These are phyloP conservation scores for Cyprinodon tularosa DNA, from an alignment of 2,113 vertebrate genomes.

Conservation along the genomic window DNA sequence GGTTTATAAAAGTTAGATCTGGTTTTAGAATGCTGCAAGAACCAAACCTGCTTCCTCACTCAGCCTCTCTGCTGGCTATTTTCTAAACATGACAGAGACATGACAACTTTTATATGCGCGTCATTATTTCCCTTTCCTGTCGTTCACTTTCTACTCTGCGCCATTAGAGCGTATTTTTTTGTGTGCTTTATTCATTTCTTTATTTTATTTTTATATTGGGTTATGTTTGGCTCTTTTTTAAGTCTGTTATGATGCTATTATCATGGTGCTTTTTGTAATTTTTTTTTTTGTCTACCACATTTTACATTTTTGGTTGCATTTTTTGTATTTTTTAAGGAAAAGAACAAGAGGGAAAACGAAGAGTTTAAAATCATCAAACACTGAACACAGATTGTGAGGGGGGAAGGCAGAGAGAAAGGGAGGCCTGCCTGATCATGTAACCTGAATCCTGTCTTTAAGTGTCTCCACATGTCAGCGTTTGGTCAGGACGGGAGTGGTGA, in stretches of 20 bases:
- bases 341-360: background rate
- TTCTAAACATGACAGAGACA: background rate
- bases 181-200: background rate
- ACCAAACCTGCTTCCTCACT: background rate
- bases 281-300: too few species aligned
- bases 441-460: slow-evolving; percentile 65
- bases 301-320: background rate
- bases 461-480: slow-evolving; percentile 67
- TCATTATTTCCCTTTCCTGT: slow-evolving; percentile 3
- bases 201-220: background rate
- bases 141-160: background rate
- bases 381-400: slow-evolving; percentile 16
- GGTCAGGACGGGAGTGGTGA: slow-evolving; percentile 34
- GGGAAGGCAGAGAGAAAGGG: slow-evolving; percentile 30
- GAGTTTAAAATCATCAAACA: background rate
- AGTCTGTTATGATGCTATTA: background rate
- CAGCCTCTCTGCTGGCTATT: background rate
- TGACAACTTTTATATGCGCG: background rate
- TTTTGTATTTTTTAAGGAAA: slow-evolving; percentile 1
- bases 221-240: background rate
- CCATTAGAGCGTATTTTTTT: background rate
- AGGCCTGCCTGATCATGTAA: slow-evolving; percentile 51
- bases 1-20: background rate
- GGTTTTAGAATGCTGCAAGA: background rate
- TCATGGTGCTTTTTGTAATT: too few species aligned